These are phyloP conservation scores for Eupleurogrammus muticus DNA, from an alignment of 2,797 vertebrate species.

Conservation along the genomic window DNA sequence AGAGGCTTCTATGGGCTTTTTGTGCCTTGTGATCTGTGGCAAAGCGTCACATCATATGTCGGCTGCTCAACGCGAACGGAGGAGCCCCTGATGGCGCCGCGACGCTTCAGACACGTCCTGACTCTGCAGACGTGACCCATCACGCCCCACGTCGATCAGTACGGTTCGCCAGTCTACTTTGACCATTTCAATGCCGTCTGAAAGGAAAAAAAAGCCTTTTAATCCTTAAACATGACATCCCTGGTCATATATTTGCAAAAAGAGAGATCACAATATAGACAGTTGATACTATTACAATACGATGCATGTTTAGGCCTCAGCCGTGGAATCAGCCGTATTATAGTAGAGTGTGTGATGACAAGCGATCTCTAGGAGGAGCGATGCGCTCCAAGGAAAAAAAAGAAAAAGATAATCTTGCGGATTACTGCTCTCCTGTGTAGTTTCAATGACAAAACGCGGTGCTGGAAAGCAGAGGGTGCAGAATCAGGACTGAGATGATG, in stretches of 20 bases:
- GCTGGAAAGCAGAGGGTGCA: constrained; percentile 48
- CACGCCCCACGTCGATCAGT: too few species aligned
- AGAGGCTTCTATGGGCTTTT: constrained; percentile 9
- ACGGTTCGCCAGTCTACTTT: background rate
- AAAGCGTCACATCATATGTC: constrained; percentile 21
- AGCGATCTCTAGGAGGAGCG: background rate
- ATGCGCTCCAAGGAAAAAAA: background rate
- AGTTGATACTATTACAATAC: too few species aligned
- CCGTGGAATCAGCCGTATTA: background rate
- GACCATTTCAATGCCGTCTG: background rate
- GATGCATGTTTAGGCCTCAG: background rate
- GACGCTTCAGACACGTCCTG: constrained; percentile 2
- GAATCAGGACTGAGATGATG: constrained; percentile 39
- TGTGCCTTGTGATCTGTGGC: constrained; percentile 36
- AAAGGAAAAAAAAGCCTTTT: too few species aligned
- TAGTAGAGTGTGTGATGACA: background rate
- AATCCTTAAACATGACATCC: too few species aligned
- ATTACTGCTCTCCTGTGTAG: constrained; percentile 30
- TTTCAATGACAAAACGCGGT: constrained; percentile 22
- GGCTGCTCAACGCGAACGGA: constrained; percentile 12
- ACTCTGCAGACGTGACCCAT: background rate
- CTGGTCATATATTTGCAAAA: too few species aligned
- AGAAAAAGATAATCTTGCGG: constrained; percentile 1
- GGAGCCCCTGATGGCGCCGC: constrained; percentile 16
- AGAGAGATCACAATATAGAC: too few species aligned